Evolutionary conservation across 37 sponge, comb jelly and placozoan genomes (phyloP).

Genomic region (Oopsacas minuta): DNA sequence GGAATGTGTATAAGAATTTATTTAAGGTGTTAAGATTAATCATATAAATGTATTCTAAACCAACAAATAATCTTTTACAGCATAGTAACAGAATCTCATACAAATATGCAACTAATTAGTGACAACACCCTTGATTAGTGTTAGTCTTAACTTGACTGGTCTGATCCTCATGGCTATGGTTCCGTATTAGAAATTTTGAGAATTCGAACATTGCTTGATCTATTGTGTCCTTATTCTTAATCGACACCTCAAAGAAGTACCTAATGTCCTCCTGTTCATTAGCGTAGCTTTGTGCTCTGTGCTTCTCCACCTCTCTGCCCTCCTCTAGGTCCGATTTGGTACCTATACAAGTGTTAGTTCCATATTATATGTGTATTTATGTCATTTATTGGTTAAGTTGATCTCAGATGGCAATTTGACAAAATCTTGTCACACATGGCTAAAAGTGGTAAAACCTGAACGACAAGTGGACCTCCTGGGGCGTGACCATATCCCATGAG

Average conservation of each 20-base stretch:
- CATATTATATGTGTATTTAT: no score
- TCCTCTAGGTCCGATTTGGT: slow-evolving; percentile 1
- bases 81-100: no score
- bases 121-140: neutral
- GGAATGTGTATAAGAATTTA: no score
- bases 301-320: slow-evolving; percentile 5
- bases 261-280: slow-evolving; percentile 4
- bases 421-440: no score
- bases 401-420: no score
- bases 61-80: no score
- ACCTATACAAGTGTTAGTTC: slow-evolving; percentile 1
- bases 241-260: neutral
- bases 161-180: neutral
- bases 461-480: no score
- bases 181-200: neutral
- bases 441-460: no score
- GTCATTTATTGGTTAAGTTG: no score
- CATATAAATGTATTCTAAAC: no score
- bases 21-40: no score
- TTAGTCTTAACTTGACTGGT: neutral
- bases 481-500: no score
- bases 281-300: neutral
- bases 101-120: neutral
- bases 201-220: neutral
- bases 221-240: neutral